These are phyloP conservation scores for Peromyscus nudipes DNA, from an alignment of 2,797 vertebrate genomes.

Conservation along the genomic window DNA sequence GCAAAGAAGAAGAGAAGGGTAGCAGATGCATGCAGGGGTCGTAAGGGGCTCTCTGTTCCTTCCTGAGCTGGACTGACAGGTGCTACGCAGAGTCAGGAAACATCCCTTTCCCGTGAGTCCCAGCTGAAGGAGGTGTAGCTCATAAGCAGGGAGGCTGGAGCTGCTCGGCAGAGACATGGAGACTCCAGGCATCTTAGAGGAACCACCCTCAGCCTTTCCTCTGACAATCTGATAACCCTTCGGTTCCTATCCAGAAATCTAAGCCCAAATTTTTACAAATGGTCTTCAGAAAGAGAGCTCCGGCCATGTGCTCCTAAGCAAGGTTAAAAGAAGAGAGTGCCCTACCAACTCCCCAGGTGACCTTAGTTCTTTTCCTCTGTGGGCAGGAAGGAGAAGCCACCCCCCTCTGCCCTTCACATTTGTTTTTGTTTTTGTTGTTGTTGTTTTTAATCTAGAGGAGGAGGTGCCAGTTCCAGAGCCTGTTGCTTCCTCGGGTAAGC, in stretches of 20 bases:
- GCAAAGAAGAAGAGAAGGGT: slow-evolving; percentile 65
- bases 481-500: not conserved
- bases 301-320: not conserved
- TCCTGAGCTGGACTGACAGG: not conserved
- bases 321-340: not conserved
- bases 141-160: not conserved
- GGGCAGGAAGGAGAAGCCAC: not conserved
- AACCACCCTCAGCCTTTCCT: not conserved
- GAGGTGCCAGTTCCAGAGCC: slow-evolving; percentile 2
- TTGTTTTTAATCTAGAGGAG: not conserved
- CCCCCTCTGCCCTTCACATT: not conserved
- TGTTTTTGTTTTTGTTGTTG: not conserved
- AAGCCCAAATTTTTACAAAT: not conserved
- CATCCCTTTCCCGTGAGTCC: not conserved
- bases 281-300: not conserved
- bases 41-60: not conserved
- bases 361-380: not conserved
- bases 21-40: not conserved
- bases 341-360: too few relatives aligned
- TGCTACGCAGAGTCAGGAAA: not conserved
- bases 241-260: not conserved
- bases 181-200: not conserved
- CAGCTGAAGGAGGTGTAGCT: not conserved
- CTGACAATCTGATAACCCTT: not conserved
- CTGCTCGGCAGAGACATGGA: not conserved